Base-by-base conservation (phyloP, 2,888 invertebrate species). In the Drosophila mulleri region DNA sequence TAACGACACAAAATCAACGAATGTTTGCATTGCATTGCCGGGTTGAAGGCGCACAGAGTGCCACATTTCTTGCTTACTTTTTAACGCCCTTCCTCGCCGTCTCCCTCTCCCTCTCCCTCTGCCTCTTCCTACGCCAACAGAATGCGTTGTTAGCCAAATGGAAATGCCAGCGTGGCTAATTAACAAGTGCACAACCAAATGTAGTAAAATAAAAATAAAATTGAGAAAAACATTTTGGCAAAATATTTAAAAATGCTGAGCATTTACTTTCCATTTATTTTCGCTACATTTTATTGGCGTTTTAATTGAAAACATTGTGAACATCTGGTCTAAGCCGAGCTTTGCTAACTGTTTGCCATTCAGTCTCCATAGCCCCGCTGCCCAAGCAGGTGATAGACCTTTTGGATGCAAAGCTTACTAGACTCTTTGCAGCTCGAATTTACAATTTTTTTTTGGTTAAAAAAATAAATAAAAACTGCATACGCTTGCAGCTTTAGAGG, bases 11-110 rank as follows among this genome's bases (percentile, higher is more conserved):
- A 18, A 48, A 48, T 48, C 48, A 48, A 48, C 48, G 32, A 48
- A 44, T 56, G 16, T 50, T 29, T 70, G 47, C 78, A 63, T 60
- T 44, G 60, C 53, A 63, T 60, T 44, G 60, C 53, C 8, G 42
- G 29, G 48, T 7, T 23, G 23, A 35, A n/a, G 32, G 59, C 64
- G 12, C 41, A 60, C 53, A 60, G 73, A 82, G 72, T 85, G 80
- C 52, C 77, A 64, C 86, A 78, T 75, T 83, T 88, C 80, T 67
- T 82, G 75, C 77, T 59, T 68, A 57, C 69, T 60, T 75, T 70
- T 74, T 77, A 53, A 35, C 48, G 48, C 66, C 58, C 48, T 7
- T 2, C 20, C 23, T 60, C 23, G 5, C 64, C 61, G 0, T 26
- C 4, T 26, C 26, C 26, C 26, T 26, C 29, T 2, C 12, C 63